A percentile compares a stretch with the other conserved stretches of the same genome.
Conservation (phyloP, 2,797 vertebrate genomes). For the Enteromius trimaculatus region DNA sequence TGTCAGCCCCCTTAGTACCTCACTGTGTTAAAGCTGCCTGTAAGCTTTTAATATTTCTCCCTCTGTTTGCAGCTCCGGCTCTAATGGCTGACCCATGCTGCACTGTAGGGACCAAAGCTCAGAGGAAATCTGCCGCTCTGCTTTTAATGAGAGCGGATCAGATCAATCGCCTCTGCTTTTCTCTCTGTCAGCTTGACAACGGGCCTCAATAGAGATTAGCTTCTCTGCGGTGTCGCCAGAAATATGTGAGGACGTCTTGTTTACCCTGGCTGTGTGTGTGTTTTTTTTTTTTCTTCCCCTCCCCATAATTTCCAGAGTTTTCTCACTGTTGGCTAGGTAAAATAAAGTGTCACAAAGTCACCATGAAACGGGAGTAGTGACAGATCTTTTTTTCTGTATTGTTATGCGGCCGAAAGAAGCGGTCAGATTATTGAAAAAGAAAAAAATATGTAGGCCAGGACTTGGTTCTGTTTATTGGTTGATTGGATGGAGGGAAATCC, state of each 20-base stretch:
- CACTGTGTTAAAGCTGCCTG: constrained; percentile 51
- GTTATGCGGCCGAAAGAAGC: neutral
- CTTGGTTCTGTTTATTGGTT: neutral
- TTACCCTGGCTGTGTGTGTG: constrained; percentile 62
- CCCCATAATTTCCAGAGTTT: constrained; percentile 55
- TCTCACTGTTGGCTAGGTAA: constrained; percentile 58
- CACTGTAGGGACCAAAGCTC: constrained; percentile 67
- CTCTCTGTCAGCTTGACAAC: constrained; percentile 54
- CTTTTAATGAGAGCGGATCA: constrained; percentile 75
- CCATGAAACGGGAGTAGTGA: neutral
- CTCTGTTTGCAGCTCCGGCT: constrained; percentile 67
- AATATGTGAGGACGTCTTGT: constrained; percentile 63
- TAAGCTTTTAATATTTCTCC: constrained; percentile 74
- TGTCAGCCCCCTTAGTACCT: constrained; percentile 45
- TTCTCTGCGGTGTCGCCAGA: constrained; percentile 51
- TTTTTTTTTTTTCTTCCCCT: constrained; percentile 31
- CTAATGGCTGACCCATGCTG: constrained; percentile 69
- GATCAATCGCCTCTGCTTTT: constrained; percentile 65
- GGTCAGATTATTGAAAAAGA: neutral
- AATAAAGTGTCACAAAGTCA: neutral
- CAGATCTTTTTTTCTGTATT: neutral
- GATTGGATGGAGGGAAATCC: neutral
- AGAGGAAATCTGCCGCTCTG: constrained; percentile 69
- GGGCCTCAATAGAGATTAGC: constrained; percentile 57
- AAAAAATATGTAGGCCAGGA: neutral